Evolutionary conservation across 2,797 vertebrate species (phyloP).

Genomic region (Petrocephalus sullivani): DNA sequence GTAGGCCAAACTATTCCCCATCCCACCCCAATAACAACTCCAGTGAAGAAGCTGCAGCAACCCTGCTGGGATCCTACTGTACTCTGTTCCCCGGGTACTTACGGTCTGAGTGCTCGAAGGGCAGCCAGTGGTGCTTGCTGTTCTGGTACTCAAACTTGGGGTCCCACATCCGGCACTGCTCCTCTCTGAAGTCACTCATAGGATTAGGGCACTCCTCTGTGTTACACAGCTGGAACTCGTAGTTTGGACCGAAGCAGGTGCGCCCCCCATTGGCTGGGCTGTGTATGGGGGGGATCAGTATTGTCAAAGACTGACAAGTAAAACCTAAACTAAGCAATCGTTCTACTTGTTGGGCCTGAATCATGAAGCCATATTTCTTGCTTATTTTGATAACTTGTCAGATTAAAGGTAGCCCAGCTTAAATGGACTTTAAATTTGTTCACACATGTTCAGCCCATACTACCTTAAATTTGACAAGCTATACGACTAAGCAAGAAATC

Average conservation of each 20-base stretch:
- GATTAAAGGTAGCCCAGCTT: not conserved
- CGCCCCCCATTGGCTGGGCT: constrained; percentile 90
- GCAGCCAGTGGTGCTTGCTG: constrained; percentile 85
- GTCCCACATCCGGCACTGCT: constrained; percentile 82
- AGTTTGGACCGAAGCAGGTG: constrained; percentile 73
- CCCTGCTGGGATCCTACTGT: not conserved
- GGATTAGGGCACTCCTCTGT: constrained; percentile 76
- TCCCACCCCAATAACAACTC: not conserved
- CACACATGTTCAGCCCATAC: not conserved
- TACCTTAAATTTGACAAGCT: not conserved
- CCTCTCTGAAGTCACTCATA: constrained; percentile 79
- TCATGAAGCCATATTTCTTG: not conserved
- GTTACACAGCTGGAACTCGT: constrained; percentile 90
- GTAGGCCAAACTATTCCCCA: not conserved
- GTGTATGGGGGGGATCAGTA: not conserved
- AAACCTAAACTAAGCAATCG: not conserved
- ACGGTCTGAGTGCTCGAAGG: constrained; percentile 89
- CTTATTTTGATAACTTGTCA: not conserved
- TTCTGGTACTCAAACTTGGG: constrained; percentile 77
- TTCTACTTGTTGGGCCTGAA: not conserved
- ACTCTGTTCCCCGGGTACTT: constrained; percentile 44
- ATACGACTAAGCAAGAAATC: not conserved
- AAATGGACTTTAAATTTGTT: not conserved
- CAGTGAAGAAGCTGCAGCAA: not conserved
- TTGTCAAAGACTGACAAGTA: not conserved